Evolutionary conservation across 1,140 invertebrate species (phyloP).

Genomic region (Mesaphorura yosii): DNA sequence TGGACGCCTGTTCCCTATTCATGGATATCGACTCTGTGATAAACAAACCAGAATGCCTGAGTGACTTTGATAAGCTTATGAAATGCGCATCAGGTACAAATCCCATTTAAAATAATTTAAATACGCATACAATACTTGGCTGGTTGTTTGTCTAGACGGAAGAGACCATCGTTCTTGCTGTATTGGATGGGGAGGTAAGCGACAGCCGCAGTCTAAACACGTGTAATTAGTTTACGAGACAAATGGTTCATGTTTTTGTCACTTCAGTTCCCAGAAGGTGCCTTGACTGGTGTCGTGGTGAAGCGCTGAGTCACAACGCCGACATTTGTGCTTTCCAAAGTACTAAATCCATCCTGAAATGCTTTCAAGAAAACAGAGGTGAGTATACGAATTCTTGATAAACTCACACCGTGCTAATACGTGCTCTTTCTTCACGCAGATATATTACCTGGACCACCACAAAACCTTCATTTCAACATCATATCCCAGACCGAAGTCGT

Average conservation of each 20-base stretch:
- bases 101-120: slow-evolving; percentile 10
- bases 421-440: slow-evolving; percentile 33
- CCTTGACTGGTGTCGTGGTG: slow-evolving; percentile 60
- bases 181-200: slow-evolving; percentile 57
- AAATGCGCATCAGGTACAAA: slow-evolving; percentile 58
- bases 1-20: slow-evolving; percentile 66
- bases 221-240: no score
- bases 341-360: slow-evolving; percentile 59
- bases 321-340: slow-evolving; percentile 57
- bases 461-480: slow-evolving; percentile 51
- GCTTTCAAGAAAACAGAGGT: slow-evolving; percentile 65
- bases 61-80: slow-evolving; percentile 73
- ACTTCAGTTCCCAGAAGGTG: slow-evolving; percentile 52
- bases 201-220: slow-evolving; percentile 36
- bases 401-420: background rate
- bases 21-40: slow-evolving; percentile 67
- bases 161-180: slow-evolving; percentile 66
- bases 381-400: slow-evolving; percentile 30
- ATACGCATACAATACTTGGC: slow-evolving; percentile 12
- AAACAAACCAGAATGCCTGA: slow-evolving; percentile 60
- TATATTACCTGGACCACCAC: slow-evolving; percentile 60
- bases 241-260: no score
- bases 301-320: slow-evolving; percentile 45
- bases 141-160: slow-evolving; percentile 37
- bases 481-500: slow-evolving; percentile 47